phyloP scores from a whole-genome alignment of 1,140 invertebrate species.

The Nephotettix cincticeps region DNA sequence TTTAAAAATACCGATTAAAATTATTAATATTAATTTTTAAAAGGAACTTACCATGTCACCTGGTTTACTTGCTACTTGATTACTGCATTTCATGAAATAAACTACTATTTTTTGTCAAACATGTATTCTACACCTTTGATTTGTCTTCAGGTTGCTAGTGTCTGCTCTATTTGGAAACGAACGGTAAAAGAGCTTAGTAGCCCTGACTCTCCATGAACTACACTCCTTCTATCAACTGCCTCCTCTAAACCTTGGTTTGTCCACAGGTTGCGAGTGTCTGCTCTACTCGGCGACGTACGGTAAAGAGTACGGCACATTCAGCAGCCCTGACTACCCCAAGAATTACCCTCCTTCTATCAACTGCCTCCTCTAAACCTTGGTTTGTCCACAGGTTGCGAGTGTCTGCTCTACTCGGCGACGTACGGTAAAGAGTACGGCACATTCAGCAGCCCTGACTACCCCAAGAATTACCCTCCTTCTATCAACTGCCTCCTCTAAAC shows the following conservation, averaged over 20 bases:
- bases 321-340: too few relatives aligned
- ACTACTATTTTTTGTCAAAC: slow-evolving; percentile 73
- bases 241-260: slow-evolving; percentile 83
- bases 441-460: too few relatives aligned
- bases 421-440: slow-evolving; percentile 75
- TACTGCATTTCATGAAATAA: too few relatives aligned
- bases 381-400: slow-evolving; percentile 85
- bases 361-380: too few relatives aligned
- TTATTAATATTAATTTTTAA: too few relatives aligned
- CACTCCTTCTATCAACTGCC: slow-evolving; percentile 71
- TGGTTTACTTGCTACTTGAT: too few relatives aligned
- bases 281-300: slow-evolving; percentile 69
- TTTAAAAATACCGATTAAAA: too few relatives aligned
- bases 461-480: too few relatives aligned
- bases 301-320: slow-evolving; percentile 82
- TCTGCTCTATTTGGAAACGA: slow-evolving; percentile 73
- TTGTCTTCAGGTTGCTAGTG: slow-evolving; percentile 73
- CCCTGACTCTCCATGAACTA: slow-evolving; percentile 77
- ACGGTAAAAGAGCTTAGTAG: slow-evolving; percentile 78
- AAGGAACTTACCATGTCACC: too few relatives aligned
- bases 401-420: slow-evolving; percentile 74
- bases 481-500: slow-evolving; percentile 79
- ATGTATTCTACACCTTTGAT: slow-evolving; percentile 83
- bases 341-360: too few relatives aligned
- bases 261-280: slow-evolving; percentile 78